phyloP scores from a whole-genome alignment of 2,797 vertebrate genomes.

The Eulemur rubriventer region DNA sequence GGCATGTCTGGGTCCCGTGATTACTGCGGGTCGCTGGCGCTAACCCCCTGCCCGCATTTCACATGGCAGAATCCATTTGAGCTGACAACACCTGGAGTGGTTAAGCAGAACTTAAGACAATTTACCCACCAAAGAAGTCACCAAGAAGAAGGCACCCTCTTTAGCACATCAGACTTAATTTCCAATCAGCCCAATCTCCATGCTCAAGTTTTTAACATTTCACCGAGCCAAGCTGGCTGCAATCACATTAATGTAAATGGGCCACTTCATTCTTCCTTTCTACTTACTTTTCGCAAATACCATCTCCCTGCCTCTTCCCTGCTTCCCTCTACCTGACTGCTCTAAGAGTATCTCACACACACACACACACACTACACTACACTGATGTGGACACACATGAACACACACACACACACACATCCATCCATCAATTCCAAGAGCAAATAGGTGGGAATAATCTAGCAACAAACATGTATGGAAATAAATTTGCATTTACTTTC shows the following conservation, averaged over 20 bases:
- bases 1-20: background rate
- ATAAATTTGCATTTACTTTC: too few species aligned
- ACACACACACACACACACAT: fast-evolving
- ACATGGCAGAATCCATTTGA: background rate
- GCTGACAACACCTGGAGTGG: background rate
- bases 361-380: background rate
- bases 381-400: too few species aligned
- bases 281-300: background rate
- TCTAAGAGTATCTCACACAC: background rate
- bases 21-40: background rate
- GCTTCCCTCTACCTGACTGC: background rate
- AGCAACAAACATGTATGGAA: background rate
- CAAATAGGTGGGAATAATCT: background rate
- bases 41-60: background rate
- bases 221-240: background rate
- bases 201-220: fast-evolving
- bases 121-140: background rate
- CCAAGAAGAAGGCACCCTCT: fast-evolving
- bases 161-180: background rate
- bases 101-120: background rate
- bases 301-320: background rate
- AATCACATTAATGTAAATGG: fast-evolving
- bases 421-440: background rate
- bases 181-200: background rate
- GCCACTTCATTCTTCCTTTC: fast-evolving